These are phyloP conservation scores for Leptobrachium leishanense DNA, from an alignment of 2,113 vertebrate species.

Conservation along the genomic window DNA sequence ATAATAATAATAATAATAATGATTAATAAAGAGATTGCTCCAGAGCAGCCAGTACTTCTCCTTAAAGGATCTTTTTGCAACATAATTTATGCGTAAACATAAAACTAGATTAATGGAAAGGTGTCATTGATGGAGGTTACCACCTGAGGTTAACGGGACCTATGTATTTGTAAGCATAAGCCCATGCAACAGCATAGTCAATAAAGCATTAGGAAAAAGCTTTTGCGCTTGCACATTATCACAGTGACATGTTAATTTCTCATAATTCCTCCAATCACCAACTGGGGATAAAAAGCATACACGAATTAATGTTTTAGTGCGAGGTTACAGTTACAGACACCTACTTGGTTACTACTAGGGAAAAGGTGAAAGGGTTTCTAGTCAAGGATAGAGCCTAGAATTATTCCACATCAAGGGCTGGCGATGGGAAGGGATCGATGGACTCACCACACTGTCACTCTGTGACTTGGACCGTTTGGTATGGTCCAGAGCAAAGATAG, in stretches of 20 bases:
- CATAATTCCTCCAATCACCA: constrained; percentile 3
- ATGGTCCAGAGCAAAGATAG: constrained; percentile 99
- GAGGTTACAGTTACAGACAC: constrained; percentile 68
- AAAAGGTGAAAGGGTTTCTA: constrained; percentile 48
- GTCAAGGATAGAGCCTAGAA: constrained; percentile 77
- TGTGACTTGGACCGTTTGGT: constrained; percentile 88
- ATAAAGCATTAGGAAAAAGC: constrained; percentile 4
- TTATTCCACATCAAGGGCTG: constrained; percentile 67
- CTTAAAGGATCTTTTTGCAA: no score
- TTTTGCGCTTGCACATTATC: constrained; percentile 48
- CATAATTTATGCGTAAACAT: no score
- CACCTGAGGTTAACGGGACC: no score
- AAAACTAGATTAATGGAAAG: no score
- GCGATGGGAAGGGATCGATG: constrained; percentile 70
- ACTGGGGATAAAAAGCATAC: constrained; percentile 7
- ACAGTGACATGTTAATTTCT: constrained; percentile 62
- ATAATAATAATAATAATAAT: no score
- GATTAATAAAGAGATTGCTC: no score
- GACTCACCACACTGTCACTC: constrained; percentile 94
- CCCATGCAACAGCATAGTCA: not conserved
- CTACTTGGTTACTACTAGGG: constrained; percentile 64
- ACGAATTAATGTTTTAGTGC: constrained; percentile 63
- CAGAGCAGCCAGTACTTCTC: no score
- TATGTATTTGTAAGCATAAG: no score
- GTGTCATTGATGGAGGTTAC: no score